Evolutionary conservation across 2,113 vertebrate species (phyloP).

Genomic region (Tachycineta bicolor): DNA sequence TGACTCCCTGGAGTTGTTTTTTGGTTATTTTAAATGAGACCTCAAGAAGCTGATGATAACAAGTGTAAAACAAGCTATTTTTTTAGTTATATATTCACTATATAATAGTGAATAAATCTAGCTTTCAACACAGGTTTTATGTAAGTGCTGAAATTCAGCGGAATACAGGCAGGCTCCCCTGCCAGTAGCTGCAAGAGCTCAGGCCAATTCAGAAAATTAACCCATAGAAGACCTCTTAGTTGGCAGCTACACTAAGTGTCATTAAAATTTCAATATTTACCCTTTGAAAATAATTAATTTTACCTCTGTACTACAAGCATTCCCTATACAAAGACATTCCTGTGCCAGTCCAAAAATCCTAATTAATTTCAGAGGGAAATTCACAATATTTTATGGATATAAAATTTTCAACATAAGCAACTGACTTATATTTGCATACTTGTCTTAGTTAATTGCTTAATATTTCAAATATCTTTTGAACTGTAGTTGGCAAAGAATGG

Average conservation of each 20-base stretch:
- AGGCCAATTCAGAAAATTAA: background rate
- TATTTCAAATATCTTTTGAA: background rate
- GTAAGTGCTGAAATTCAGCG: background rate
- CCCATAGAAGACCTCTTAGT: background rate
- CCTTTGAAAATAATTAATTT: slow-evolving; percentile 42
- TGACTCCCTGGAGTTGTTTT: rapidly evolving
- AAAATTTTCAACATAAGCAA: background rate
- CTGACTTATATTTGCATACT: background rate
- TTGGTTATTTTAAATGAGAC: background rate
- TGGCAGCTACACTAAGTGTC: background rate
- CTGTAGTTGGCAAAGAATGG: background rate
- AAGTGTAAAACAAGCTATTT: background rate
- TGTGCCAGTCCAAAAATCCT: background rate
- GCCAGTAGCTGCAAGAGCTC: background rate
- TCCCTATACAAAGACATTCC: background rate
- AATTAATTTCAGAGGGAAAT: slow-evolving; percentile 55
- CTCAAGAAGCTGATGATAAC: background rate
- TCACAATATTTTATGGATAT: background rate
- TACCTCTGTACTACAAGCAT: background rate
- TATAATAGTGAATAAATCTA: background rate
- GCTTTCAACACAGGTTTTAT: background rate
- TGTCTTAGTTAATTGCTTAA: background rate
- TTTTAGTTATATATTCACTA: no score
- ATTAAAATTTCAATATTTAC: background rate
- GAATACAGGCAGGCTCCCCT: background rate